Conservation (phyloP, 2,113 vertebrate genomes). For the Zingel zingel region DNA sequence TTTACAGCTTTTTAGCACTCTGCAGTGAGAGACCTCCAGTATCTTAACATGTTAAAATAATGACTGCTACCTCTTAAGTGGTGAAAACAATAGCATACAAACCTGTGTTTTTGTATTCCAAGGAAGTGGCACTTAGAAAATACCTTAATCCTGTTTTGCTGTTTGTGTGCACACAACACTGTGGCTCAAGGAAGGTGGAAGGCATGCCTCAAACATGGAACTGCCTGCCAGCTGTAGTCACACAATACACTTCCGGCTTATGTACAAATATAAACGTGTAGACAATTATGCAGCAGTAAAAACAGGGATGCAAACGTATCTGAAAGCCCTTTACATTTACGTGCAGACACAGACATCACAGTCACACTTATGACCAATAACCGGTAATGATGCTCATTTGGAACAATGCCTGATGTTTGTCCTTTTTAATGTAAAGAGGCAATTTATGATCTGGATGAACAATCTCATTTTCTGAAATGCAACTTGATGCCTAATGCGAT, state of each 20-base stretch:
- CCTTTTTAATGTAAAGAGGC: neutral
- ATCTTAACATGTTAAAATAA: neutral
- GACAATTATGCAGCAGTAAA: neutral
- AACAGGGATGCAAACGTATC: neutral
- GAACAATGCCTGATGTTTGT: neutral
- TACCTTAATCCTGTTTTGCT: slow-evolving; percentile 13
- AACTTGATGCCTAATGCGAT: neutral
- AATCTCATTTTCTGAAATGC: neutral
- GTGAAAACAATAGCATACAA: neutral
- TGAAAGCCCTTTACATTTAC: neutral
- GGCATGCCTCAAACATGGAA: slow-evolving; percentile 22
- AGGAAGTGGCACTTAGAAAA: slow-evolving; percentile 8
- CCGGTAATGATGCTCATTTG: slow-evolving; percentile 6
- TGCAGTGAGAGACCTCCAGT: neutral
- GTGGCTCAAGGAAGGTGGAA: slow-evolving; percentile 38
- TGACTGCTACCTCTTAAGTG: neutral
- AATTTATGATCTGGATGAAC: slow-evolving; percentile 29
- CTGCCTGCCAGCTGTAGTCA: slow-evolving; percentile 8
- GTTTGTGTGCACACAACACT: slow-evolving; percentile 31
- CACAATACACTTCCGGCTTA: slow-evolving; percentile 8
- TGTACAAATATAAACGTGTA: neutral
- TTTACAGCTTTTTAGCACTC: slow-evolving; percentile 1
- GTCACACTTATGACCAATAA: neutral
- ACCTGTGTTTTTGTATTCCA: slow-evolving; percentile 8
- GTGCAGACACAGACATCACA: neutral